A percentile compares a stretch with the other conserved stretches of the same genome.
Evolutionary conservation across 2,797 vertebrate genomes (phyloP).

Genomic region (Mus minutoides): DNA sequence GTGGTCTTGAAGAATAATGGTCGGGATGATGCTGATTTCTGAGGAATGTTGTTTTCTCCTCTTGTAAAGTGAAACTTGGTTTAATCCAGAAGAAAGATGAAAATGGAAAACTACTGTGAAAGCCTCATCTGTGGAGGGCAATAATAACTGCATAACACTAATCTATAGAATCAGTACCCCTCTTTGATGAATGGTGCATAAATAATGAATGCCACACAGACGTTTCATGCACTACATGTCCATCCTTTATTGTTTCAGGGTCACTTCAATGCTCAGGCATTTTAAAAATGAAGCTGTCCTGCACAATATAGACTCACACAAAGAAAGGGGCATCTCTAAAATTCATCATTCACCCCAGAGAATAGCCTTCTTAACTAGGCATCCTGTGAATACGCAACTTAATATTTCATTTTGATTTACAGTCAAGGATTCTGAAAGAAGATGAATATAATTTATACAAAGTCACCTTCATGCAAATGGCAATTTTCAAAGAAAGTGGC

Average conservation of each 20-base stretch:
- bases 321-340: constrained; percentile 37
- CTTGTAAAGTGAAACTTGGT: constrained; percentile 45
- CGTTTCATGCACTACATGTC: constrained; percentile 20
- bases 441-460: constrained; percentile 75
- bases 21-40: not conserved
- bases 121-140: constrained; percentile 6
- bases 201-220: constrained; percentile 60
- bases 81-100: constrained; percentile 63
- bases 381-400: constrained; percentile 65
- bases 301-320: constrained; percentile 51
- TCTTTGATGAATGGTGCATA: constrained; percentile 59
- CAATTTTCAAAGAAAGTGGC: constrained; percentile 54
- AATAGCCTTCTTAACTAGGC: constrained; percentile 67
- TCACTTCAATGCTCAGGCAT: constrained; percentile 56
- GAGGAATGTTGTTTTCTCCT: constrained; percentile 35
- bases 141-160: constrained; percentile 23
- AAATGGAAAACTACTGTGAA: constrained; percentile 61
- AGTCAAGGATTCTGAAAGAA: constrained; percentile 62
- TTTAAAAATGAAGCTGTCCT: constrained; percentile 75
- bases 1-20: constrained; percentile 12
- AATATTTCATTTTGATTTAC: constrained; percentile 79
- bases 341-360: constrained; percentile 67
- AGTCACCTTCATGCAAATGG: constrained; percentile 76
- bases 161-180: constrained; percentile 52
- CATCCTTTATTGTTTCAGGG: constrained; percentile 71